A percentile compares a stretch with the other conserved stretches of the same genome.
These are phyloP conservation scores for Ctenochaetus hawaiiensis DNA, from an alignment of 2,797 vertebrate genomes.

Conservation along the genomic window DNA sequence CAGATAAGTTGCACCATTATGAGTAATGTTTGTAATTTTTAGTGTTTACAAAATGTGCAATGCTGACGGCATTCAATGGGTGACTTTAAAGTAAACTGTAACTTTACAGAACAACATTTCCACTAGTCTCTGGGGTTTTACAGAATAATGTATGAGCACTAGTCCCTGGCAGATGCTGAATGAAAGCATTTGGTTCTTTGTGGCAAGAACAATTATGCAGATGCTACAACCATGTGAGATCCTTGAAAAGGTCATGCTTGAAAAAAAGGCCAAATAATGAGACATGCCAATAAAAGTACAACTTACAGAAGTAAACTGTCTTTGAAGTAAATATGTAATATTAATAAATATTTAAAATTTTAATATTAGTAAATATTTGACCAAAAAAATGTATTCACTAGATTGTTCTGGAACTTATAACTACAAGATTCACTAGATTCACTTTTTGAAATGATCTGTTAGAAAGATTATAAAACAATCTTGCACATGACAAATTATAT, in stretches of 20 bases:
- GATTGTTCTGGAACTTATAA: too few relatives aligned
- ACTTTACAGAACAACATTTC: neutral
- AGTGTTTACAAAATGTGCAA: neutral
- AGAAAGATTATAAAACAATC: too few relatives aligned
- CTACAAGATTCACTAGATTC: too few relatives aligned
- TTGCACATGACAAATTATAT: too few relatives aligned
- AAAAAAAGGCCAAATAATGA: too few relatives aligned
- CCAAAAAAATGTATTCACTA: too few relatives aligned
- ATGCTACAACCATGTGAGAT: conserved; percentile 1
- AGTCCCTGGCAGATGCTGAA: neutral
- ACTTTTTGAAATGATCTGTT: too few relatives aligned
- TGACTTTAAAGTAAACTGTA: neutral
- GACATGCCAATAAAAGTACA: neutral
- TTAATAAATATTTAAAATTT: too few relatives aligned
- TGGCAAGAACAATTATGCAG: neutral
- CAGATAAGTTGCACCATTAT: neutral
- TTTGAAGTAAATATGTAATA: too few relatives aligned
- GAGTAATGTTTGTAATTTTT: neutral
- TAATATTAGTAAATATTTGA: too few relatives aligned
- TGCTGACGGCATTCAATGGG: neutral
- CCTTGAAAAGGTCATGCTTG: neutral
- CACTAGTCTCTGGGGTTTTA: conserved; percentile 6
- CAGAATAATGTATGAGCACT: neutral
- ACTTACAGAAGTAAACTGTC: too few relatives aligned
- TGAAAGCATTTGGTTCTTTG: conserved; percentile 3